Percentiles rank a stretch among this genome's conserved stretches.
Evolutionary conservation across 2,113 vertebrate species (phyloP).

Genomic region (Verasper variegatus): DNA sequence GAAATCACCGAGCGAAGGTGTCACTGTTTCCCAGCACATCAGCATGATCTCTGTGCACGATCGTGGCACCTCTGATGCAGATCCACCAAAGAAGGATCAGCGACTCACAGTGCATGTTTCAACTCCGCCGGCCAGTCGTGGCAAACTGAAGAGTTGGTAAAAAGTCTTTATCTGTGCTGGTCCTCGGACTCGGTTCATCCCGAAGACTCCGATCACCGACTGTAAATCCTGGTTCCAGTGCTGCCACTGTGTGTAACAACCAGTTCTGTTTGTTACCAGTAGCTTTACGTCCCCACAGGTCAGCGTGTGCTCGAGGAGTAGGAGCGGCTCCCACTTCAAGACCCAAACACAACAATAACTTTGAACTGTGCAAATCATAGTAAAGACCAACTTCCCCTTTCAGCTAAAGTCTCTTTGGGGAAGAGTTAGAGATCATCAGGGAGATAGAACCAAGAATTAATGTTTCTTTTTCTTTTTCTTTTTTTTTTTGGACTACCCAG

Average conservation of each 20-base stretch:
- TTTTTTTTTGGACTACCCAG: constrained; percentile 20
- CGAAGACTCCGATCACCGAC: constrained; percentile 18
- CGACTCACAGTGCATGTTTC: background rate
- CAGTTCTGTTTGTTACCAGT: constrained; percentile 14
- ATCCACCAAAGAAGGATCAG: constrained; percentile 19
- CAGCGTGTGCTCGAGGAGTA: background rate
- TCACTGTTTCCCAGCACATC: constrained; percentile 36
- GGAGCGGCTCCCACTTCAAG: background rate
- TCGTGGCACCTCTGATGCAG: background rate
- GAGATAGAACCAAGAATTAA: constrained; percentile 42
- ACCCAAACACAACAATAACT: constrained; percentile 11
- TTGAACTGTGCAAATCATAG: constrained; percentile 41
- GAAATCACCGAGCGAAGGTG: constrained; percentile 42
- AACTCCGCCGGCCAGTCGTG: background rate
- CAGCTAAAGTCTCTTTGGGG: constrained; percentile 2
- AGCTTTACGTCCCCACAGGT: background rate
- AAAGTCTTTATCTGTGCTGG: constrained; percentile 42
- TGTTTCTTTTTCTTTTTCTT: constrained; percentile 28
- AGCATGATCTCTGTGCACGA: constrained; percentile 15
- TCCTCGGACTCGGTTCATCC: constrained; percentile 38
- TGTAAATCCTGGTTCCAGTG: constrained; percentile 37
- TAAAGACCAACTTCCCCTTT: constrained; percentile 3
- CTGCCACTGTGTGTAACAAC: constrained; percentile 15
- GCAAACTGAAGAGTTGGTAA: background rate
- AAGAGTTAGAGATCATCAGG: constrained; percentile 11